phyloP scores from a whole-genome alignment of 2,113 vertebrate genomes.

The Vulpes vulpes region DNA sequence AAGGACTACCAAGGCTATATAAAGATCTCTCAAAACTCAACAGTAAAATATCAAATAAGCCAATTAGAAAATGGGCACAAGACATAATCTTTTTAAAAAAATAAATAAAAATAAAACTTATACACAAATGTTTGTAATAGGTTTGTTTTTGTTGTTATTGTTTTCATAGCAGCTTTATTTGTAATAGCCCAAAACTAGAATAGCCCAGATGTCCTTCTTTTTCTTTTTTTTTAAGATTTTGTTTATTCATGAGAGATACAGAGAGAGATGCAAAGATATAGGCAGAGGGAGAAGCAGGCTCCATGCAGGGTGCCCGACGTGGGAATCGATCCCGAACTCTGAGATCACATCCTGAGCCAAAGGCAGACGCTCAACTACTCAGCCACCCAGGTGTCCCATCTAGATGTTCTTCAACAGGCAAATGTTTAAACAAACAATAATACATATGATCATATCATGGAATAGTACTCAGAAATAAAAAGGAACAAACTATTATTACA shows the following conservation, averaged over 20 bases:
- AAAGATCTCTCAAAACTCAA: background rate
- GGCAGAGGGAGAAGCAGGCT: too few relatives aligned
- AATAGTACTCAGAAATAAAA: background rate
- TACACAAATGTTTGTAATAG: background rate
- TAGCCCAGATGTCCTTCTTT: background rate
- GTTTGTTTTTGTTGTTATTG: background rate
- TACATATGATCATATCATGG: background rate
- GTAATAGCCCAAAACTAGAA: background rate
- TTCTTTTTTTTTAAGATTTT: too few relatives aligned
- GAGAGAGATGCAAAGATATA: too few relatives aligned
- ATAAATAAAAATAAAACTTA: background rate
- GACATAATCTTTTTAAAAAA: background rate
- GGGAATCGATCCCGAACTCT: too few relatives aligned
- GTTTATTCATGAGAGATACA: too few relatives aligned
- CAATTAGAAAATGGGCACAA: background rate
- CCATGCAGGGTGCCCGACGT: too few relatives aligned
- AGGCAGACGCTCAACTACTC: too few relatives aligned
- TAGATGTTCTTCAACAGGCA: background rate
- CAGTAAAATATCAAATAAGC: background rate
- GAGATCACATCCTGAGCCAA: too few relatives aligned
- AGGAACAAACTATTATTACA: background rate
- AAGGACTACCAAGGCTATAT: background rate
- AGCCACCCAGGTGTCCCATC: too few relatives aligned
- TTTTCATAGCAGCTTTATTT: background rate
- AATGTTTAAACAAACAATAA: conserved; percentile 8